phyloP scores from a whole-genome alignment of 2,797 vertebrate genomes.

The Melanotaenia boesemani region DNA sequence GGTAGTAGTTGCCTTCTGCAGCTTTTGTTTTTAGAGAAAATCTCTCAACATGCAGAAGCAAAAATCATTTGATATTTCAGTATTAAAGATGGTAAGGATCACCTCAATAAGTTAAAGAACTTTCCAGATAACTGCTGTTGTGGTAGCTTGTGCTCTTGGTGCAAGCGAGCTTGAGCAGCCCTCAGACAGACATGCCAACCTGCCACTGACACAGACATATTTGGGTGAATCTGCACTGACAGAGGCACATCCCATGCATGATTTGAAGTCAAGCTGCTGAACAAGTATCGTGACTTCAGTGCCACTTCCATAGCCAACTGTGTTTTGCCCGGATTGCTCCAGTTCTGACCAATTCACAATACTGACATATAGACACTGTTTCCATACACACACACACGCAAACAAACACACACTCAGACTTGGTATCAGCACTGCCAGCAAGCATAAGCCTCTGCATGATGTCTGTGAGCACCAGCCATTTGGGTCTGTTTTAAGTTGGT shows the following conservation, averaged over 20 bases:
- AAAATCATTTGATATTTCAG: not conserved
- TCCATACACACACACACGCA: conserved; percentile 23
- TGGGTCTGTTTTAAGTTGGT: conserved; percentile 49
- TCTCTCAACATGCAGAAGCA: not conserved
- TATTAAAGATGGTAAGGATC: not conserved
- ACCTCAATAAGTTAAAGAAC: not conserved
- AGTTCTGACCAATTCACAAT: conserved; percentile 30
- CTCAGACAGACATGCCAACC: not conserved
- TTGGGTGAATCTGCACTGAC: conserved; percentile 46
- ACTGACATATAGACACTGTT: conserved; percentile 8
- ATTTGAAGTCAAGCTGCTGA: conserved; percentile 64
- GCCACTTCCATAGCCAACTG: conserved; percentile 51
- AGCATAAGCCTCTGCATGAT: conserved; percentile 33
- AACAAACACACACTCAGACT: conserved; percentile 23
- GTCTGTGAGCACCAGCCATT: conserved; percentile 49
- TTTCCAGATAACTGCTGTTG: not conserved
- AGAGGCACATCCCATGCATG: conserved; percentile 67
- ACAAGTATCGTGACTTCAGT: conserved; percentile 29
- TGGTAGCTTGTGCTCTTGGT: not conserved
- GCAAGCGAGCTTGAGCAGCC: not conserved
- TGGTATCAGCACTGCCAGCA: conserved; percentile 32
- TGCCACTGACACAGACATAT: conserved; percentile 37
- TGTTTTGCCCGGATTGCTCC: conserved; percentile 39
- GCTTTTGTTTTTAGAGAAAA: not conserved
- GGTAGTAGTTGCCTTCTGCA: not conserved